Conservation (phyloP, 2,113 vertebrate genomes). For the Callipepla californica region DNA sequence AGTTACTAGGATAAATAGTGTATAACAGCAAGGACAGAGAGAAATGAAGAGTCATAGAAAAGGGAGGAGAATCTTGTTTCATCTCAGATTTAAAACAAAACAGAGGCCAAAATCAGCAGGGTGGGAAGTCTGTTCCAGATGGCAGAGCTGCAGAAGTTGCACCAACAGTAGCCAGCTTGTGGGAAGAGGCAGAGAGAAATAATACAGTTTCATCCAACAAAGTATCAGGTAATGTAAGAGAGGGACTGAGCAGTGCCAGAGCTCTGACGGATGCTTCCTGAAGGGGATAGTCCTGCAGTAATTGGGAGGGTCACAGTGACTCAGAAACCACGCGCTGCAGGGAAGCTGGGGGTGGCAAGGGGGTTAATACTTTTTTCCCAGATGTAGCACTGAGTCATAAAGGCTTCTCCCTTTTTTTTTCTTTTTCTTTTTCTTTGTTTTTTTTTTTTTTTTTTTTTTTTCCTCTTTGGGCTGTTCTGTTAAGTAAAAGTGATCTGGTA, state of each 20-base stretch:
- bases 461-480: not conserved
- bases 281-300: slow-evolving; percentile 13
- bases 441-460: accelerated
- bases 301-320: slow-evolving; percentile 54
- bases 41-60: slow-evolving; percentile 39
- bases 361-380: slow-evolving; percentile 29
- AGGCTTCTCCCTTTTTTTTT: not conserved
- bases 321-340: slow-evolving; percentile 16
- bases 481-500: not conserved
- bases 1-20: slow-evolving; percentile 54
- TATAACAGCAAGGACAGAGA: slow-evolving; percentile 18
- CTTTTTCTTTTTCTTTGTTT: accelerated
- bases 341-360: not conserved
- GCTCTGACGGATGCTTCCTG: slow-evolving; percentile 9
- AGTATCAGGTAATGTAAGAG: slow-evolving; percentile 45
- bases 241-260: not conserved
- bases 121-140: slow-evolving; percentile 65
- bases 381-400: slow-evolving; percentile 58
- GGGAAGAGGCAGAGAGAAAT: slow-evolving; percentile 41
- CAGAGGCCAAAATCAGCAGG: slow-evolving; percentile 64
- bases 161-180: slow-evolving; percentile 62
- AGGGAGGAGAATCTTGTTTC: slow-evolving; percentile 56
- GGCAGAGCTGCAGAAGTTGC: slow-evolving; percentile 57
- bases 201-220: not conserved
- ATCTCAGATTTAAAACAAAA: slow-evolving; percentile 53